These are phyloP conservation scores for Podarcis siculus DNA, from an alignment of 2,797 vertebrate genomes.

Conservation along the genomic window DNA sequence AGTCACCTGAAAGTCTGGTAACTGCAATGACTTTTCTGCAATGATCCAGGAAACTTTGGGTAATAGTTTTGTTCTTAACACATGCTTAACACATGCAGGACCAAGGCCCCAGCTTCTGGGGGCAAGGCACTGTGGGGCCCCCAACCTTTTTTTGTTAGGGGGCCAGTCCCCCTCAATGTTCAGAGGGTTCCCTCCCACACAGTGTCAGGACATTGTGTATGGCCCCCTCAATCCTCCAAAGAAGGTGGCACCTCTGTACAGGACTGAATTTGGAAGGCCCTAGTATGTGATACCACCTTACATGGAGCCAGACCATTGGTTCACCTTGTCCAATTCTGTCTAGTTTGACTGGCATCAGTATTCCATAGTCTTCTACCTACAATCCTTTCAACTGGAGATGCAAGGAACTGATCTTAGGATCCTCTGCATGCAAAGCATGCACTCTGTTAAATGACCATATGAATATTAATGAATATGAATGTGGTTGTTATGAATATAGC, in stretches of 20 bases:
- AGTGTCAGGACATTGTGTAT: too few species aligned
- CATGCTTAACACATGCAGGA: not conserved
- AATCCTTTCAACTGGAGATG: not conserved
- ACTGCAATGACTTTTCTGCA: not conserved
- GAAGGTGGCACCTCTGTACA: not conserved
- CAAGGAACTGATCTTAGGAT: not conserved
- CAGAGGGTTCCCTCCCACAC: too few species aligned
- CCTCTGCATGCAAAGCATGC: not conserved
- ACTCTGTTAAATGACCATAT: constrained; percentile 31
- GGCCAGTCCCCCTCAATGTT: too few species aligned
- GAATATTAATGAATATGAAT: constrained; percentile 29
- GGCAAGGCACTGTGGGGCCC: too few species aligned
- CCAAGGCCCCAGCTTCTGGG: too few species aligned
- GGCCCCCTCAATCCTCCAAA: too few species aligned
- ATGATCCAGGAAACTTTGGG: not conserved
- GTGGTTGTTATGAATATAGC: constrained; percentile 9
- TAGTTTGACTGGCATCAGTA: not conserved
- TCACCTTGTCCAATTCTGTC: not conserved
- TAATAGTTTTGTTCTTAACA: not conserved
- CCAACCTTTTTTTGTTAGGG: too few species aligned
- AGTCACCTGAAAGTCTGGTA: not conserved
- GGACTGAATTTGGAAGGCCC: not conserved
- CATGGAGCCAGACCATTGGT: too few species aligned
- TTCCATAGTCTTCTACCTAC: not conserved
- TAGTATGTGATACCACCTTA: not conserved